Base-by-base conservation (phyloP, 2,113 vertebrate species). In the Cyanoderma ruficeps region DNA sequence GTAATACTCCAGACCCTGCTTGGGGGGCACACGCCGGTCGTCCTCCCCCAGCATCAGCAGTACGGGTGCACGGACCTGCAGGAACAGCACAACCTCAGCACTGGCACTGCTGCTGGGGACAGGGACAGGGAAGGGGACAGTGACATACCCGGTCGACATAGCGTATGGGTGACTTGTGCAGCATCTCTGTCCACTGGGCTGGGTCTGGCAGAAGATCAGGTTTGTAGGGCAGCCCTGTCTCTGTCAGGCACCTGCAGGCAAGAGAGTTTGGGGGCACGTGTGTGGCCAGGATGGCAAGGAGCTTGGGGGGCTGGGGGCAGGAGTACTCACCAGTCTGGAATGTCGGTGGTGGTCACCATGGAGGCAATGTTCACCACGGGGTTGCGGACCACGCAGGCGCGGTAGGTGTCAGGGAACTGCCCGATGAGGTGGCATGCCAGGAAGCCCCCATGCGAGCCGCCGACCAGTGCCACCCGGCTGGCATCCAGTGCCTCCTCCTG, bases 371-470 rank as follows among this genome's bases (percentile, higher is more conserved):
- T 99, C 96, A 96, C 98, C 90, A 99, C 99, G 0, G 99, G 99
- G 96, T 99, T 99, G 67, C 98, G 98, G 22, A 97, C 97, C 71
- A 99, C 98, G 1, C 99, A 99, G 74, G 98, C 99, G 1, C 95
- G 98, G 93, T 99, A 99, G 90, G 98, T 99, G 7, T 97, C 96
- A 0, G 99, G 99, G 90, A 99, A 99, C 95, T 99, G 99, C 79
- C 99, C 99, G 39, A 99, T 98, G 87, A 99, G 98, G 97, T 99
- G 99, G 94, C 99, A 99, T 0, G 99, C 98, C 94, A 99, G 97
- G 97, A 99, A 99, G 76, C 99, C 99, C 4, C 99, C 99, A 1
- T 99, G 99, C 1, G 99, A 99, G 63, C 99, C 99, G 0, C 99
- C 99, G 15, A 98, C 94, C 46, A 99, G 89, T 9, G 98, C 98